Evolutionary conservation across 2,113 vertebrate genomes (phyloP).

Genomic region (Todiramphus saurophagus): DNA sequence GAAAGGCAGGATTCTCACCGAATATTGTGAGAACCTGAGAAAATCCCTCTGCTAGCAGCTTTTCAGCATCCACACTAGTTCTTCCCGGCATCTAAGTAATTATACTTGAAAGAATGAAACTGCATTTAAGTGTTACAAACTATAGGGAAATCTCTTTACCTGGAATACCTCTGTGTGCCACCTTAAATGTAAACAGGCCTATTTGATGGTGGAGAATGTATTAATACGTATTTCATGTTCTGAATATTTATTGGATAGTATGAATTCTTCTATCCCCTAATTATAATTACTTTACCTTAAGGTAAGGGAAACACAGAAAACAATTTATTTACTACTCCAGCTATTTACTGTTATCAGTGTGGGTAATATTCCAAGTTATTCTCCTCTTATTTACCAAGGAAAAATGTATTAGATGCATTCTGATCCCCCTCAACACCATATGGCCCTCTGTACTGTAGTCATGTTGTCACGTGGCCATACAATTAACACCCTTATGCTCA

Average conservation of each 20-base stretch:
- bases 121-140: neutral
- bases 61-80: neutral
- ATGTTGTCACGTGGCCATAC: neutral
- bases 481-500: neutral
- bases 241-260: neutral
- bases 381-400: neutral
- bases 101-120: neutral
- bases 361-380: neutral
- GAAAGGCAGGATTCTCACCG: no score
- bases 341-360: neutral
- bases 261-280: neutral
- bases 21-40: no score
- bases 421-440: no score
- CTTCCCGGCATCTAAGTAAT: neutral
- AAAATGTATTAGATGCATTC: neutral
- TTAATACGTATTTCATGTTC: neutral
- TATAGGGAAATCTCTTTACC: neutral
- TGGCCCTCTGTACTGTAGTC: accelerated
- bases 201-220: neutral
- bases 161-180: neutral
- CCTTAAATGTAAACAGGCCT: neutral
- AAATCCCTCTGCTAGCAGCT: no score
- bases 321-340: neutral
- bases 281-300: neutral
- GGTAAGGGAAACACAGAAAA: neutral